Base-by-base conservation (phyloP, 2,888 invertebrate species). In the Sarcophaga caerulescens region DNA sequence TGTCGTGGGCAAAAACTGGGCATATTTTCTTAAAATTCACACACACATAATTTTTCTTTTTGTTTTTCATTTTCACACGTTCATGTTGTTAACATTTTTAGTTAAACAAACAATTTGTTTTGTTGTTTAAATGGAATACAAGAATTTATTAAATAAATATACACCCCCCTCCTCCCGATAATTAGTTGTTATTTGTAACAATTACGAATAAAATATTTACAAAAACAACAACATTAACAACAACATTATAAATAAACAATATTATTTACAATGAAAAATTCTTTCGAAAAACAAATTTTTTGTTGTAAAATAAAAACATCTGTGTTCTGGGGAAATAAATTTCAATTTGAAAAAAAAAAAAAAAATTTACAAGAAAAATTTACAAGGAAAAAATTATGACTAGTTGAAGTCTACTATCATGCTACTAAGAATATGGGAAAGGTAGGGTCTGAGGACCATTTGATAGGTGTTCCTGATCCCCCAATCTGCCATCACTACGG, bases 131-230 rank as follows among this genome's bases (percentile, higher is more conserved):
- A 44, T 57, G 68, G 52, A 77, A 12, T 44, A 68, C 60, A 83
- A 68, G 66, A 73, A 35, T 62, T 66, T 62, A 73, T 62, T 66
- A 52, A 83, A 68, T 62, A 74, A 81, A 83, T 74, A 69, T 73
- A n/a, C n/a, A n/a, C n/a, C n/a, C n/a, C n/a, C n/a, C 44, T 17
- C 10, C 35, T 10, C 35, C 35, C 2, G 23, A 62, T 14, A 74
- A 68, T 57, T 74, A 63, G 78, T 77, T 77, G 25, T 52, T 52
- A 4, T 52, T 52, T 25, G 21, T 44, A 62, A 35, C 44, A 63
- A 73, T 73, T 78, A 73, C 62, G 78, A 73, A 52, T 68, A 68
- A 66, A 63, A 59, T 65, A 10, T 12, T 44, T 35, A n/a, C n/a
- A 70, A 74, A 76, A 44, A 44, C 19, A 44, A 8, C 45, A 17